A percentile compares a stretch with the other conserved stretches of the same genome.
Conservation (phyloP, 2,797 vertebrate genomes). For the Antrozous pallidus region DNA sequence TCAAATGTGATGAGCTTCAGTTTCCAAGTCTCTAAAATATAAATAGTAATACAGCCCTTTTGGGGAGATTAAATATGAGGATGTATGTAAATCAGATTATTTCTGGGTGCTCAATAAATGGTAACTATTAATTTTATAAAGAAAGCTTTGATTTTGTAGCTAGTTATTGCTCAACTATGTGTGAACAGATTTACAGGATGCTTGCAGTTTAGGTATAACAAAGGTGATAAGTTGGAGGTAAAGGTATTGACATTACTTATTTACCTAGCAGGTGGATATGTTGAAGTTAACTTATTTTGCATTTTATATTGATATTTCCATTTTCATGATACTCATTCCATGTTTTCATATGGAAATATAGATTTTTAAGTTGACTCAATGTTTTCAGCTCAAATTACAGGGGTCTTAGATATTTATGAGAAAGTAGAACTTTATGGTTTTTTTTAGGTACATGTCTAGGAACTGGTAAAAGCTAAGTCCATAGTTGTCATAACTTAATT, state of each 20-base stretch:
- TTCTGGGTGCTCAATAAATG: not conserved
- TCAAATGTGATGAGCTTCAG: not conserved
- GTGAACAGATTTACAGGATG: not conserved
- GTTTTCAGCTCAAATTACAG: not conserved
- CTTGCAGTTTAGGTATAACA: too few species aligned
- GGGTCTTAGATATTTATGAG: not conserved
- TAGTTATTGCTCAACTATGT: not conserved
- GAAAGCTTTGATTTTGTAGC: not conserved
- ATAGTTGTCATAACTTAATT: not conserved
- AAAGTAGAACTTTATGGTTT: not conserved
- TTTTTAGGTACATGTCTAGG: not conserved
- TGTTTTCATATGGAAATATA: not conserved
- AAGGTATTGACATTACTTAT: too few species aligned
- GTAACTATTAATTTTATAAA: not conserved
- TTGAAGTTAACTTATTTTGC: not conserved
- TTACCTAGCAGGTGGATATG: not conserved
- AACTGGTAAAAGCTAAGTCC: not conserved
- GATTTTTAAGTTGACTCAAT: not conserved
- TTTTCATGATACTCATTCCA: not conserved
- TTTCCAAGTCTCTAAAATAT: not conserved
- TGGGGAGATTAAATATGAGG: not conserved
- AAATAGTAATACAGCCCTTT: not conserved
- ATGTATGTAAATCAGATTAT: not conserved
- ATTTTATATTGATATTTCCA: not conserved
- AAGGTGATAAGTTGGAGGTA: not conserved